These are phyloP conservation scores for Digitonthophagus gazella DNA, from an alignment of 2,888 invertebrate species.

Conservation along the genomic window DNA sequence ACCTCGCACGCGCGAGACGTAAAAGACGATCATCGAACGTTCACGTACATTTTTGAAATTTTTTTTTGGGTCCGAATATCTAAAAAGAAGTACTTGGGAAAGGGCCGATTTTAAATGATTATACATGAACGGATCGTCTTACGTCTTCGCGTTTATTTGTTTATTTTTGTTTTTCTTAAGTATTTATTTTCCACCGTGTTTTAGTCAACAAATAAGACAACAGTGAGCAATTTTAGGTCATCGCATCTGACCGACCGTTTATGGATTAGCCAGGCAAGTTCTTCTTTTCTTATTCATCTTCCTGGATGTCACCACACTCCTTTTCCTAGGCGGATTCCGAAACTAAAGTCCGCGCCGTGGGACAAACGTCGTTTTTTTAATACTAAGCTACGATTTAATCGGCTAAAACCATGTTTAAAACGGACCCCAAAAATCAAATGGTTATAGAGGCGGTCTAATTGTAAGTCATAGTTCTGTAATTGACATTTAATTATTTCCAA, in stretches of 20 bases:
- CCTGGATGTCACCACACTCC: too few species aligned
- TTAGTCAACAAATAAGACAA: slow-evolving; percentile 44
- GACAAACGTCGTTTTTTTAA: neutral
- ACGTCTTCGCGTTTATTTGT: neutral
- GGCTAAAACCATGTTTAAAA: neutral
- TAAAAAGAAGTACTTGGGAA: slow-evolving; percentile 16
- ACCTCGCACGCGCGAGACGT: neutral
- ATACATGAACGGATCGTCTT: neutral
- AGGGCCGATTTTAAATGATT: neutral
- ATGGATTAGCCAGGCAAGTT: slow-evolving; percentile 31
- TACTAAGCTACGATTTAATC: slow-evolving; percentile 1
- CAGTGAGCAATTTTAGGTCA: slow-evolving; percentile 45
- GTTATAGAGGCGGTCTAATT: slow-evolving; percentile 27
- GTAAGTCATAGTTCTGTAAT: slow-evolving; percentile 46
- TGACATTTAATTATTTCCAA: slow-evolving; percentile 48
- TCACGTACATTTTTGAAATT: neutral
- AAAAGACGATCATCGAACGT: neutral
- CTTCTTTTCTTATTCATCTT: slow-evolving; percentile 23
- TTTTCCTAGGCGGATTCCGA: neutral
- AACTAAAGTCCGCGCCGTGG: neutral
- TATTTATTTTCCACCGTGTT: neutral
- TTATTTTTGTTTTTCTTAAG: neutral
- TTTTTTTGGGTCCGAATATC: slow-evolving; percentile 7
- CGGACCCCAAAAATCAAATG: slow-evolving; percentile 23
- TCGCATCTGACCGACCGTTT: slow-evolving; percentile 15